These are phyloP conservation scores for Botrylloides violaceus DNA, from an alignment of 23 tunicate genomes.

Conservation along the genomic window DNA sequence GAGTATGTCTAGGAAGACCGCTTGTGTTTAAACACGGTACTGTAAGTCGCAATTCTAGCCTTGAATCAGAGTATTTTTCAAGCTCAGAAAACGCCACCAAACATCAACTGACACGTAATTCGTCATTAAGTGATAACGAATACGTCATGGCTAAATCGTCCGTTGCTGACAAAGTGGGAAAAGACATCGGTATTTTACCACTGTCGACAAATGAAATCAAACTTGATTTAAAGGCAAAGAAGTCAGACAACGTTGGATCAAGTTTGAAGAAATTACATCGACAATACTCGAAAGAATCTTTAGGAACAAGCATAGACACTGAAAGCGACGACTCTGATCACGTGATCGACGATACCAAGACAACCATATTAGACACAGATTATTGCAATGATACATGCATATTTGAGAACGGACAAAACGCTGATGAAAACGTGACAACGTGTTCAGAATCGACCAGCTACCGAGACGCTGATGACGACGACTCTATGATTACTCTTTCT, in stretches of 20 bases:
- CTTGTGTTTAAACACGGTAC: conserved; percentile 16
- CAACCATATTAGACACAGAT: conserved; percentile 6
- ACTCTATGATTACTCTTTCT: conserved; percentile 6
- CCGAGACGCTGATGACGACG: background rate
- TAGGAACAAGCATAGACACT: background rate
- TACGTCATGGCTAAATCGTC: conserved; percentile 3
- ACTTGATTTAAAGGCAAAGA: background rate
- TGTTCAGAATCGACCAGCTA: conserved; percentile 1
- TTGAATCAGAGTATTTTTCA: conserved; percentile 20
- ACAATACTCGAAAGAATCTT: background rate
- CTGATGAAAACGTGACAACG: background rate
- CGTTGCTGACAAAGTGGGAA: background rate
- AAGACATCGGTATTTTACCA: conserved; percentile 16
- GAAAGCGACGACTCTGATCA: conserved; percentile 12
- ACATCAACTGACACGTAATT: background rate
- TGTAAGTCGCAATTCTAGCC: conserved; percentile 5
- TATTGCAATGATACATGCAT: conserved; percentile 21
- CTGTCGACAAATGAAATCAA: background rate
- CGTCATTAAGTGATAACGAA: conserved; percentile 6
- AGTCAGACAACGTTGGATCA: background rate
- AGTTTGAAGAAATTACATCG: conserved; percentile 7
- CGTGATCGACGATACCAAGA: background rate
- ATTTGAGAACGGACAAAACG: background rate
- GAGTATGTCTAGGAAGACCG: conserved; percentile 32
- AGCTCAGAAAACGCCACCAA: background rate